Base-by-base conservation (phyloP, 2,113 vertebrate species). In the Eurystomus gularis region DNA sequence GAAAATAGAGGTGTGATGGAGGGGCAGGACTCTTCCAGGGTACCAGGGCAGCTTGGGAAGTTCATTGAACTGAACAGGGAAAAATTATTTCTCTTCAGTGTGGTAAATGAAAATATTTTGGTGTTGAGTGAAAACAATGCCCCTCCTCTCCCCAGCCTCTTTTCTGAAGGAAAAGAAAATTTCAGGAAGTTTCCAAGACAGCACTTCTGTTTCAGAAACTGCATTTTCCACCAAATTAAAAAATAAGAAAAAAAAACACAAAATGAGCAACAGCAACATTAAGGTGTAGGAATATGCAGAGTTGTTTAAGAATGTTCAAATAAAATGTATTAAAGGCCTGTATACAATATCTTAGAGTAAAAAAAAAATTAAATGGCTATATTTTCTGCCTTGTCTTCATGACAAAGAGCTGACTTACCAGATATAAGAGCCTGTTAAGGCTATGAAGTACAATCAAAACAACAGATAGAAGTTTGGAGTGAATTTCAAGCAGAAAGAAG, bases 121-220 rank as follows among this genome's bases (percentile, higher is more conserved):
- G 4, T 79, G 8, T 14, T 69, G 15, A 3, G 24, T 46, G 15
- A 90, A 85, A 69, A 4, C 4, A 40, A 60, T 35, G 3, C 3
- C 0, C 5, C 11, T 7, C 28, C 52, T 23, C 44, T 48, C 2
- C 6, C n/a, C n/a, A n/a, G n/a, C n/a, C n/a, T n/a, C n/a, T 62
- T 64, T 58, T 58, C 11, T 48, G 24, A 86, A 79, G n/a, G 39
- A 82, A 91, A 82, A 33, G 0, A 19, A 69, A 88, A 62, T 76
- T 84, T 57, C 23, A 33, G 11, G 1, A 60, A n/a, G 9, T 70
- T 88, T 70, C 11, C 31, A 57, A 70, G 11, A 39, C 4, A 69
- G 64, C 3, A 14, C 0, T 51, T 48, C 4, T 64, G 58, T 70
- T 62, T 29, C 33, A 86, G 39, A 80, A 82, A 37, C 11, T 40